Evolutionary conservation across 2,113 vertebrate genomes (phyloP).

Genomic region (Rhinoptilus africanus): DNA sequence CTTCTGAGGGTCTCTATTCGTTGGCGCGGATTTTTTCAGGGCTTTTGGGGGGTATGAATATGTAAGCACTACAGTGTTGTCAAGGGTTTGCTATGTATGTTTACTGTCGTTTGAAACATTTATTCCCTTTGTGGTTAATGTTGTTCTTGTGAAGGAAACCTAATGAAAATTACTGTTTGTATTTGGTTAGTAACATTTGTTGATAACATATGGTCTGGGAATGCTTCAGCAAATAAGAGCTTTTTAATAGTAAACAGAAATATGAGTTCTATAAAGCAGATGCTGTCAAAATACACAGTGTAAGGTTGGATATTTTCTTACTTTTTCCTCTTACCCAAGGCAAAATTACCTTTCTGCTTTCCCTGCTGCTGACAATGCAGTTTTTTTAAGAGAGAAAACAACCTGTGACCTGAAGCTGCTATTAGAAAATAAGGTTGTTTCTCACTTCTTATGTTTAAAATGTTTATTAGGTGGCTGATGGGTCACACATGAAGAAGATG

Average conservation of each 20-base stretch:
- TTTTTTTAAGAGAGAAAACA: neutral
- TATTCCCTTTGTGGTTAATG: slow-evolving; percentile 75
- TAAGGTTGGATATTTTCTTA: slow-evolving; percentile 49
- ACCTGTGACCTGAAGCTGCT: slow-evolving; percentile 33
- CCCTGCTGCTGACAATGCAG: neutral
- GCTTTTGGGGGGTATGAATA: slow-evolving; percentile 18
- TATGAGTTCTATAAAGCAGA: slow-evolving; percentile 71
- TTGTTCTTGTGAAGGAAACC: slow-evolving; percentile 68
- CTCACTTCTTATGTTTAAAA: slow-evolving; percentile 36
- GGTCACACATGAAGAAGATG: neutral
- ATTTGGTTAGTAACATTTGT: slow-evolving; percentile 82
- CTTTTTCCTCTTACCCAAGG: slow-evolving; percentile 11
- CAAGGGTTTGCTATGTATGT: slow-evolving; percentile 65
- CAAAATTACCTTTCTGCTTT: slow-evolving; percentile 5
- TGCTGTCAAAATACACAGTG: slow-evolving; percentile 67
- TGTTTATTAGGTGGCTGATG: neutral
- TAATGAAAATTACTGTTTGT: slow-evolving; percentile 82
- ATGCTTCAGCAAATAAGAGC: slow-evolving; percentile 81
- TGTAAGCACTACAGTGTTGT: slow-evolving; percentile 51
- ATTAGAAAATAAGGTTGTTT: slow-evolving; percentile 25
- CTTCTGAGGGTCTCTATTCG: slow-evolving; percentile 52
- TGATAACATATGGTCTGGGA: slow-evolving; percentile 82
- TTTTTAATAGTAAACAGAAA: slow-evolving; percentile 83
- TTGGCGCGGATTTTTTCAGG: slow-evolving; percentile 14
- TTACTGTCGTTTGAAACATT: slow-evolving; percentile 70